Evolutionary conservation across 2,888 invertebrate species (phyloP).

Genomic region (Scotopteryx bipunctaria): DNA sequence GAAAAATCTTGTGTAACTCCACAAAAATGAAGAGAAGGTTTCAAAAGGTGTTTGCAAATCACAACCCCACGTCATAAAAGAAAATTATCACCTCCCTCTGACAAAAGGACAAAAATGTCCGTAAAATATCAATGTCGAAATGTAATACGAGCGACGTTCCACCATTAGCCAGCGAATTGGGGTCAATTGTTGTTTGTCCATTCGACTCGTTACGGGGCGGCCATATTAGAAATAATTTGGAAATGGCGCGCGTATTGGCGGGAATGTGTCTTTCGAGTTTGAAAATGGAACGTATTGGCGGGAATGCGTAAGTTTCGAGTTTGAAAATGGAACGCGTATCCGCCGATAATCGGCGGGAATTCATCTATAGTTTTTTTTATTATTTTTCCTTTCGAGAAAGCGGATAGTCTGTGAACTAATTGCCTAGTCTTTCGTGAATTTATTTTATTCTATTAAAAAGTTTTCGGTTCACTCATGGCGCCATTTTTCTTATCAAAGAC

Average conservation of each 20-base stretch:
- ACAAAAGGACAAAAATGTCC: conserved; percentile 31
- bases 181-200: conserved; percentile 56
- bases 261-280: conserved; percentile 24
- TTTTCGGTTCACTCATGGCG: too few species aligned
- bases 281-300: conserved; percentile 17
- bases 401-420: too few species aligned
- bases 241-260: conserved; percentile 56
- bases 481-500: too few species aligned
- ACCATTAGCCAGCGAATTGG: conserved; percentile 46
- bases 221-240: conserved; percentile 71
- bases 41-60: conserved; percentile 28
- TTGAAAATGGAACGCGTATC: neutral
- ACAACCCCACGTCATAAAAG: conserved; percentile 26
- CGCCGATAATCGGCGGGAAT: too few species aligned
- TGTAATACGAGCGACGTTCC: conserved; percentile 40
- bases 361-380: too few species aligned
- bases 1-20: conserved; percentile 7
- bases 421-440: too few species aligned
- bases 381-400: too few species aligned
- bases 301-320: neutral
- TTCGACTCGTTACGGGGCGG: conserved; percentile 43
- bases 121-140: conserved; percentile 37
- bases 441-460: too few species aligned
- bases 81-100: conserved; percentile 28
- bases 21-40: conserved; percentile 10